These are phyloP conservation scores for Cephus spinipes DNA, from an alignment of 2,888 invertebrate genomes.

Conservation along the genomic window DNA sequence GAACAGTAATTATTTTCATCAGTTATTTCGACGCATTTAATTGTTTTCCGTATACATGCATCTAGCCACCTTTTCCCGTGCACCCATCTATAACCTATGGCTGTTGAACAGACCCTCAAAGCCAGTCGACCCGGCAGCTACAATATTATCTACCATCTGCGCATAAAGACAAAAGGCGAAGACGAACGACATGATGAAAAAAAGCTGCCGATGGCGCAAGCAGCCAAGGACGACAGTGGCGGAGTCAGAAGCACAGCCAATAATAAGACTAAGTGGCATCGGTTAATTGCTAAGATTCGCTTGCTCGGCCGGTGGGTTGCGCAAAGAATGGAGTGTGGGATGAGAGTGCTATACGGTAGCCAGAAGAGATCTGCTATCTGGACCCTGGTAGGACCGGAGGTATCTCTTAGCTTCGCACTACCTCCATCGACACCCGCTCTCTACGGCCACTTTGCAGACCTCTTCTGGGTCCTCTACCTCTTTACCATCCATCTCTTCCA, in stretches of 20 bases:
- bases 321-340: constrained; percentile 24
- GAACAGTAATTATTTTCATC: too few relatives aligned
- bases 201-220: background rate
- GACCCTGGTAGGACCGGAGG: constrained; percentile 28
- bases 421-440: constrained; percentile 23
- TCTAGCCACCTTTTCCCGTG: too few relatives aligned
- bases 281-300: constrained; percentile 56
- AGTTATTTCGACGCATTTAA: too few relatives aligned
- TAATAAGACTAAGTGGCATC: constrained; percentile 52
- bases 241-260: constrained; percentile 23
- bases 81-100: too few relatives aligned
- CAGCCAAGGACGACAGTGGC: constrained; percentile 12
- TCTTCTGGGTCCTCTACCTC: constrained; percentile 12
- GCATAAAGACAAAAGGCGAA: background rate
- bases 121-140: too few relatives aligned
- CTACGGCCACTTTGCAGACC: background rate
- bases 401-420: constrained; percentile 39
- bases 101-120: too few relatives aligned
- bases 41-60: too few relatives aligned
- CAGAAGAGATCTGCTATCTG: constrained; percentile 35
- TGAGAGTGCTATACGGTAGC: background rate
- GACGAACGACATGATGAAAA: constrained; percentile 7
- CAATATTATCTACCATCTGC: constrained; percentile 4
- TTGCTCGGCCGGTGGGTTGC: constrained; percentile 36
- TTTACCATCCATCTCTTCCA: constrained; percentile 17